Evolutionary conservation across 2,888 invertebrate genomes (phyloP).

Genomic region (Onchidella celtica): DNA sequence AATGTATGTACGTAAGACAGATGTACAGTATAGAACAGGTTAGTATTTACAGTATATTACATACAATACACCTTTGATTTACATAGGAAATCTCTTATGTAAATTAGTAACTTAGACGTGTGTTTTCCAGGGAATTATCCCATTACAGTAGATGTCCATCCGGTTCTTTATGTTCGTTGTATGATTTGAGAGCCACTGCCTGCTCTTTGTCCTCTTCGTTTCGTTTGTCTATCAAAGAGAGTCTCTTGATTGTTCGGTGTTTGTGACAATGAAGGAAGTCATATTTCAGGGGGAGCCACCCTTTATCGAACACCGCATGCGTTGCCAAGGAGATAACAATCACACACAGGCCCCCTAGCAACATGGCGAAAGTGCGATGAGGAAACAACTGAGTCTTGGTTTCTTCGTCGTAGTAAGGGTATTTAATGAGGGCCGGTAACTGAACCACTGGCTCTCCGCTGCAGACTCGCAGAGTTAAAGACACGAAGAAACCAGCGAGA

Average conservation of each 20-base stretch:
- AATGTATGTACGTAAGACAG: too few species aligned
- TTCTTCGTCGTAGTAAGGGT: conserved; percentile 39
- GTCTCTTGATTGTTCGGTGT: conserved; percentile 30
- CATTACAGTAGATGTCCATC: too few species aligned
- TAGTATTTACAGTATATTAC: too few species aligned
- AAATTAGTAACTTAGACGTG: too few species aligned
- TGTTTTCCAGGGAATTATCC: too few species aligned
- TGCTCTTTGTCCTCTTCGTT: not conserved
- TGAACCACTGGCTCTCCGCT: conserved; percentile 44
- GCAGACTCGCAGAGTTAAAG: conserved; percentile 35
- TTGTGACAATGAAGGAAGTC: conserved; percentile 49
- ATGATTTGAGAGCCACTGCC: not conserved
- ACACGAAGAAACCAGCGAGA: conserved; percentile 45
- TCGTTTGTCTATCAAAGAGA: not conserved
- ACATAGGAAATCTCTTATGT: too few species aligned
- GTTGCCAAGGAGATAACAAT: conserved; percentile 39
- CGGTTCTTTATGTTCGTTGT: too few species aligned
- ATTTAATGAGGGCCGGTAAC: conserved; percentile 40
- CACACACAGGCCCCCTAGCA: conserved; percentile 33
- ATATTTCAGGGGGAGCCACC: conserved; percentile 41
- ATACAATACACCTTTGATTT: too few species aligned
- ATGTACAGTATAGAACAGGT: too few species aligned
- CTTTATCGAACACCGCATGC: conserved; percentile 23
- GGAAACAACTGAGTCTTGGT: conserved; percentile 40
- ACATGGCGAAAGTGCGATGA: conserved; percentile 45